These are phyloP conservation scores for Tipula unca DNA, from an alignment of 2,888 invertebrate genomes.

Conservation along the genomic window DNA sequence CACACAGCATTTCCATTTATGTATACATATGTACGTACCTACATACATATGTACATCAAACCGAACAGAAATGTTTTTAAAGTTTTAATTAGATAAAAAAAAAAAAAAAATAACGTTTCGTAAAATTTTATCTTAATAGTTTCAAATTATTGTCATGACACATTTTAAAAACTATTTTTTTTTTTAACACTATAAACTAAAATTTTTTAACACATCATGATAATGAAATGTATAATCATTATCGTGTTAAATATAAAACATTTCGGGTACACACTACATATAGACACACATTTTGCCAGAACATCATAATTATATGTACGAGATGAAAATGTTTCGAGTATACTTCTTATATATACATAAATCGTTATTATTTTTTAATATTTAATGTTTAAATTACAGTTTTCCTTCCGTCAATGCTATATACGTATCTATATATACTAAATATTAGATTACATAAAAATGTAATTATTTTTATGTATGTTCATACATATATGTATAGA, in stretches of 20 bases:
- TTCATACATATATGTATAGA: background rate
- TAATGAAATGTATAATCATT: background rate
- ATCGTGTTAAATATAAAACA: background rate
- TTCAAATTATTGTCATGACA: slow-evolving; percentile 8
- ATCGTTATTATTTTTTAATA: background rate
- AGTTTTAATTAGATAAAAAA: slow-evolving; percentile 8
- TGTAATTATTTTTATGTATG: background rate
- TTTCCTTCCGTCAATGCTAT: background rate
- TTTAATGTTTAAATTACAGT: background rate
- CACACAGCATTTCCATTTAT: background rate
- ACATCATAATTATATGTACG: background rate
- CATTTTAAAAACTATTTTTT: background rate
- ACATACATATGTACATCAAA: background rate
- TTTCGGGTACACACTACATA: background rate
- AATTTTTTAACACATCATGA: background rate
- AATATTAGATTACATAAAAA: background rate
- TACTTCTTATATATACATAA: background rate
- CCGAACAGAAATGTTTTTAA: background rate
- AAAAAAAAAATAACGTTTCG: background rate
- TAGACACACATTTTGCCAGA: background rate
- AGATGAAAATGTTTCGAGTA: background rate
- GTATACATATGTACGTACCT: no score
- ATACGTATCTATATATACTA: background rate
- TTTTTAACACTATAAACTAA: background rate
- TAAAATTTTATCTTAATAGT: slow-evolving; percentile 8